Evolutionary conservation across 1,140 invertebrate species (phyloP), one percentile per base, ranked within the genome.

Genomic region (Temnothorax longispinosus): DNA sequence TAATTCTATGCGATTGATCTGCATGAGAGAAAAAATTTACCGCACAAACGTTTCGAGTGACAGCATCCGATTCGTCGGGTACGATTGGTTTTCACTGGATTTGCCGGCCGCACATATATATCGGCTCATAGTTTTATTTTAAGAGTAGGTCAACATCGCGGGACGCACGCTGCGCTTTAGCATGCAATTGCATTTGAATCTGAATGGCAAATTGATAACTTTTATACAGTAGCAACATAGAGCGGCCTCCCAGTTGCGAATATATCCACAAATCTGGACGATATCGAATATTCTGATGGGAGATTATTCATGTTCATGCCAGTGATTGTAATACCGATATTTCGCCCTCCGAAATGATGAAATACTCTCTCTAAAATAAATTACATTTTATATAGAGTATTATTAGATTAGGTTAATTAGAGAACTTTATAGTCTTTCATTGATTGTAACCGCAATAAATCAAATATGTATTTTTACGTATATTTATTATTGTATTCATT

Each of bases 141-240:
- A 75, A 62, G 54, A 84, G 54, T 75, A 60, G 80, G 54, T 75
- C 69, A 60, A 60, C 52, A 75, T 84, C 54, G 11, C 32, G 13
- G 13, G 13, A 21, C 2, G 27, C 41, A 13, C 54, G n/a, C 18
- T 15, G n/a, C 65, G 27, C 8, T 84, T 74, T 44, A 21, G 62
- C 77, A 41, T 56, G 47, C 78, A 71, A 72, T 56, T 50, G 54
- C 41, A 84, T 74, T 74, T 74, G 41, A 74, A 47, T 82, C 67
- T 58, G 18, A 82, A 72, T 74, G 41, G 27, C 27, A 47, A 74
- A 82, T 82, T 74, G 38, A 82, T 82, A 74, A n/a, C 21, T 62
- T 72, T 58, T 10, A 82, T 58, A 6, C 41, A 47, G 52, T 74
- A 47, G 4, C 7, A 21, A 67, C 27, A 60, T 60, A 82, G 27